phyloP scores from a whole-genome alignment of 2,888 invertebrate species.

The Spilarctia lutea region DNA sequence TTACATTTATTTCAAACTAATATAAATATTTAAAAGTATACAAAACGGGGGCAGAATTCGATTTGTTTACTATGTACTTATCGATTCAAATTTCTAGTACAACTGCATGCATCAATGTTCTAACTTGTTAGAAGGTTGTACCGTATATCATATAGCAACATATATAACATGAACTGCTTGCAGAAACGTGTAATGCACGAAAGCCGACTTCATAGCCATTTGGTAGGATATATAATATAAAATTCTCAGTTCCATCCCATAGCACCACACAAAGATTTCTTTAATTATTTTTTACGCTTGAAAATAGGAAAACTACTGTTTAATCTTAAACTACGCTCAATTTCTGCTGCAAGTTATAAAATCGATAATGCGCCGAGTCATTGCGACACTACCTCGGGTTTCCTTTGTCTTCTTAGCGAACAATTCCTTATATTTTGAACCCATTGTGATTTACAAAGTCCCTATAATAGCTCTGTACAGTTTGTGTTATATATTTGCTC shows the following conservation, averaged over 20 bases:
- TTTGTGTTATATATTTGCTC: not conserved
- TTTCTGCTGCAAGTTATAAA: slow-evolving; percentile 11
- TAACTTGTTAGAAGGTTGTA: not conserved
- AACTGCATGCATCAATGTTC: too few relatives aligned
- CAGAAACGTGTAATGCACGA: not conserved
- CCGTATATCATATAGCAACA: fast-evolving
- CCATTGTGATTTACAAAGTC: not conserved
- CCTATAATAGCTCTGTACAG: not conserved
- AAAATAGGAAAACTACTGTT: not conserved
- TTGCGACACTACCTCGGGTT: slow-evolving; percentile 9
- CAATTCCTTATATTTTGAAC: slow-evolving; percentile 12
- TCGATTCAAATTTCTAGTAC: too few relatives aligned
- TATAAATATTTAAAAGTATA: too few relatives aligned
- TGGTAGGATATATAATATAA: not conserved
- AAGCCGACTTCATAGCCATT: not conserved
- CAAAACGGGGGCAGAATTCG: too few relatives aligned
- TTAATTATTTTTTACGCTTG: not conserved
- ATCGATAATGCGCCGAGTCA: slow-evolving; percentile 17
- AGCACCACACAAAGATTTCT: not conserved
- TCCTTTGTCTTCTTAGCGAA: slow-evolving; percentile 17
- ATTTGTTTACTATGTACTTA: too few relatives aligned
- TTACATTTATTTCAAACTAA: too few relatives aligned
- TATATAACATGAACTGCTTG: not conserved
- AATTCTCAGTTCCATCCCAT: not conserved
- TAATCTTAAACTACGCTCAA: not conserved